Percentiles rank a stretch among this genome's conserved stretches.
phyloP scores from a whole-genome alignment of 2,797 vertebrate species.

The Poeciliopsis turneri region DNA sequence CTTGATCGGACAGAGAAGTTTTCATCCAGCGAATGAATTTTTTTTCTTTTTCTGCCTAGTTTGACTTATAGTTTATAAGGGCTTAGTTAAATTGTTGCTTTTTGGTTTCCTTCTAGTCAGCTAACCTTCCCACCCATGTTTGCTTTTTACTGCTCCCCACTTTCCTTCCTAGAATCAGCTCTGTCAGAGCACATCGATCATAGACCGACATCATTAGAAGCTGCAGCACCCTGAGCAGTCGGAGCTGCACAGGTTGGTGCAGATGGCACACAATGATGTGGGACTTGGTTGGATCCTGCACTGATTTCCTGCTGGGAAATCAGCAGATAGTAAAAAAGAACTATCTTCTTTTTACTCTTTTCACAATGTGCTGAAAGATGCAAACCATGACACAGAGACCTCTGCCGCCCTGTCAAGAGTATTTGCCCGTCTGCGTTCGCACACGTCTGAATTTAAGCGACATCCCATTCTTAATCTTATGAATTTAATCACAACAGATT shows the following conservation, averaged over 20 bases:
- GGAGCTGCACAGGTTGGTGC: conserved; percentile 44
- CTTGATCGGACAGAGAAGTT: conserved; percentile 49
- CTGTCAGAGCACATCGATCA: conserved; percentile 50
- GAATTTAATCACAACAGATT: not conserved
- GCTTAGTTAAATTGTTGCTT: not conserved
- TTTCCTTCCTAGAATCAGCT: conserved; percentile 32
- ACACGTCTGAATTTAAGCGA: not conserved
- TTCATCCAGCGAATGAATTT: not conserved
- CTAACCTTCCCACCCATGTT: conserved; percentile 40
- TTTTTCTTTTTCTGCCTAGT: conserved; percentile 3
- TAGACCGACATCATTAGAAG: conserved; percentile 68
- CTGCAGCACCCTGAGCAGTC: conserved; percentile 40
- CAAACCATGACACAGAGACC: conserved; percentile 54
- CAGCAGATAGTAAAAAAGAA: conserved; percentile 28
- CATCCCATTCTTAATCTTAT: not conserved
- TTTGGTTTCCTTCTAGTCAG: not conserved
- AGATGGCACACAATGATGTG: conserved; percentile 8
- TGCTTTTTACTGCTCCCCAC: conserved; percentile 14
- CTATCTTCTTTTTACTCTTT: conserved; percentile 46
- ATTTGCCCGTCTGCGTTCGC: not conserved
- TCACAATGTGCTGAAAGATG: conserved; percentile 52
- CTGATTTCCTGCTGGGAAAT: conserved; percentile 71
- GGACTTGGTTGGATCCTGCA: conserved; percentile 63
- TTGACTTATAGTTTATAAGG: conserved; percentile 18
- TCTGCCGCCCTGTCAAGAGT: not conserved